These are phyloP conservation scores for Drosophila lacicola DNA, from an alignment of 2,888 invertebrate genomes.

Conservation along the genomic window DNA sequence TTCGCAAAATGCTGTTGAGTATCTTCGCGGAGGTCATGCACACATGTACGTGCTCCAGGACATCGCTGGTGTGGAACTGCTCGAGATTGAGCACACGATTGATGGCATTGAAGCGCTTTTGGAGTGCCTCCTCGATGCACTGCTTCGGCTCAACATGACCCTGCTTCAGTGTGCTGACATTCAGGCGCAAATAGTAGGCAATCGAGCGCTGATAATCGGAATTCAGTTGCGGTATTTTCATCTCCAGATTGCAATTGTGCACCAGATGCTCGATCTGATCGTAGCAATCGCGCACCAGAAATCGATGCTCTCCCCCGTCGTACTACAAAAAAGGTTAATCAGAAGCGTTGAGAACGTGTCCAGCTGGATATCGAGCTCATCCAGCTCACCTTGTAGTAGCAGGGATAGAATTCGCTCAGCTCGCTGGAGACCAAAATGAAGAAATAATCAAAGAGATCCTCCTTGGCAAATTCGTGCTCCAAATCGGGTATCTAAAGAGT, in stretches of 20 bases:
- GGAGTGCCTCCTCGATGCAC: conserved; percentile 73
- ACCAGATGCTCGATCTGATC: conserved; percentile 77
- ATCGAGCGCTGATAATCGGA: conserved; percentile 40
- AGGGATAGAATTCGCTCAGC: conserved; percentile 80
- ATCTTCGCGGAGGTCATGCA: conserved; percentile 75
- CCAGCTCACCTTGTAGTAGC: conserved; percentile 79
- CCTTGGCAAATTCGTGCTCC: conserved; percentile 58
- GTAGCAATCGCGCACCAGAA: conserved; percentile 80
- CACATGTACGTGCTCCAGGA: conserved; percentile 76
- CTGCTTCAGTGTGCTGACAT: conserved; percentile 68
- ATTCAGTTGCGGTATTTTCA: conserved; percentile 66
- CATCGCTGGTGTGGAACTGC: conserved; percentile 74
- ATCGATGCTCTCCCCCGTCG: conserved; percentile 73
- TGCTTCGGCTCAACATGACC: conserved; percentile 76
- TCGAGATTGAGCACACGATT: conserved; percentile 79
- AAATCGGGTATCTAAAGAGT: conserved; percentile 81
- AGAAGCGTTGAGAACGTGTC: neutral
- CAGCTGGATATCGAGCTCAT: no score
- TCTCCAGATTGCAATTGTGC: conserved; percentile 66
- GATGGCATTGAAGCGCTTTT: conserved; percentile 71
- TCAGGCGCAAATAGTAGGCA: conserved; percentile 76
- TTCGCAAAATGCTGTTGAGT: conserved; percentile 67
- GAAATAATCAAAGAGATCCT: conserved; percentile 76
- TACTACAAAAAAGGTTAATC: conserved; percentile 54
- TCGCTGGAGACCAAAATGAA: conserved; percentile 68